Conservation (phyloP, 2,888 invertebrate species). For the Bellardia pandia region DNA sequence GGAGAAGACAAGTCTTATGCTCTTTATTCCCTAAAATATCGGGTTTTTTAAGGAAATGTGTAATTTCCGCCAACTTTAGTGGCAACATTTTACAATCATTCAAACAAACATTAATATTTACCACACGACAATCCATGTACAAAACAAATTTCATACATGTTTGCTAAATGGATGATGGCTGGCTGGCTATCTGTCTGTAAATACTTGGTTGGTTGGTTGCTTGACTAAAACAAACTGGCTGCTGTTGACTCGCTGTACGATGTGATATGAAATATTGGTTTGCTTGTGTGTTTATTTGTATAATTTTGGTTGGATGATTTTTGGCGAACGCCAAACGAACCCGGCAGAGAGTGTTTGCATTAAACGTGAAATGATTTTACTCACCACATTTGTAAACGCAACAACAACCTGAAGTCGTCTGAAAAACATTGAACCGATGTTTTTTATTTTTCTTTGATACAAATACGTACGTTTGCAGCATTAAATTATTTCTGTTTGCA, state of each 20-base stretch:
- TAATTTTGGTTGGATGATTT: conserved; percentile 30
- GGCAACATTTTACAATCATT: no score
- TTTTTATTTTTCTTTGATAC: conserved; percentile 22
- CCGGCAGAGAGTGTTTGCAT: conserved; percentile 3
- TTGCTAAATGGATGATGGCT: conserved; percentile 41
- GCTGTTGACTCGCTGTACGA: background rate
- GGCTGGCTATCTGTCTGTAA: background rate
- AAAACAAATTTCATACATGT: conserved; percentile 37
- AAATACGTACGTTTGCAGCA: conserved; percentile 15
- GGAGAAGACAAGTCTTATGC: no score
- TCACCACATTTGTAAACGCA: conserved; percentile 47
- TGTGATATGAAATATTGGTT: background rate
- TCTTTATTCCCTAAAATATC: no score
- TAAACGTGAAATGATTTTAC: conserved; percentile 48
- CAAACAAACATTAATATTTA: background rate
- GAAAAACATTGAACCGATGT: conserved; percentile 55
- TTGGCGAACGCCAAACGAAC: conserved; percentile 24
- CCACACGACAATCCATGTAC: conserved; percentile 46
- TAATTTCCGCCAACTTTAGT: no score
- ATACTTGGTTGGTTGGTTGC: background rate
- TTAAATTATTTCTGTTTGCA: background rate
- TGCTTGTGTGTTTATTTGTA: conserved; percentile 18
- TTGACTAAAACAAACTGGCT: background rate
- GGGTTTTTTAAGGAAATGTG: no score
- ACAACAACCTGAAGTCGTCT: conserved; percentile 11